Conservation (phyloP, 2,113 vertebrate species). For the Aspiorhynchus laticeps region DNA sequence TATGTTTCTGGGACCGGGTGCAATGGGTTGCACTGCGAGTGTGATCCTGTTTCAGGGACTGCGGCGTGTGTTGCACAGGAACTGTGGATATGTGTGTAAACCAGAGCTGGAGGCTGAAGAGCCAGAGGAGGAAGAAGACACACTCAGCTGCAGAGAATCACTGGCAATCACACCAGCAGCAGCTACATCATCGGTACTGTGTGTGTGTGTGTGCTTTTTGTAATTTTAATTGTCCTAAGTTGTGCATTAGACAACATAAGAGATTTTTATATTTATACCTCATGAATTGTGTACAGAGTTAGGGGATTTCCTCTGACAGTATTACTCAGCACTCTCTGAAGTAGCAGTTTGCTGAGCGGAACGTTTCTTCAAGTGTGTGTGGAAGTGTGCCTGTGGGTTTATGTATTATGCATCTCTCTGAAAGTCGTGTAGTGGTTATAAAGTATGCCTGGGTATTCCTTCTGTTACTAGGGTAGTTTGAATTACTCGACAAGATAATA, state of each 20-base stretch:
- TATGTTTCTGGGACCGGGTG: conserved; percentile 16
- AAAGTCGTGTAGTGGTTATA: conserved; percentile 3
- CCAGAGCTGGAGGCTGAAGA: conserved; percentile 80
- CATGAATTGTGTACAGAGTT: neutral
- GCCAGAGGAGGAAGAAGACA: conserved; percentile 75
- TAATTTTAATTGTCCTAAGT: conserved; percentile 61
- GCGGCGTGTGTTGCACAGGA: conserved; percentile 82
- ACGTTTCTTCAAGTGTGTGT: conserved; percentile 30
- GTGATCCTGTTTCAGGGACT: conserved; percentile 86
- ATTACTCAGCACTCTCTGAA: conserved; percentile 53
- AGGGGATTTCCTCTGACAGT: conserved; percentile 6
- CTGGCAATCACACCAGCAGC: conserved; percentile 70
- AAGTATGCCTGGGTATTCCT: neutral
- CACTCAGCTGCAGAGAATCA: conserved; percentile 78
- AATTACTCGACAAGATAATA: too few relatives aligned
- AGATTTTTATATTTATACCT: neutral
- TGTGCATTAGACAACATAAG: conserved; percentile 14
- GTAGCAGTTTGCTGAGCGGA: conserved; percentile 12
- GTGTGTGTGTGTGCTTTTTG: conserved; percentile 33
- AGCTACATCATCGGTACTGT: conserved; percentile 75
- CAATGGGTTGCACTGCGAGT: conserved; percentile 86
- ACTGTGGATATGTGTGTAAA: conserved; percentile 86
- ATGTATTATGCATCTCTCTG: conserved; percentile 24
- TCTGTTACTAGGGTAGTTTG: neutral
- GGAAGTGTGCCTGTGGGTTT: conserved; percentile 12